Base-by-base conservation (phyloP, 2,888 invertebrate genomes). In the Hemicrepidius hirtus region DNA sequence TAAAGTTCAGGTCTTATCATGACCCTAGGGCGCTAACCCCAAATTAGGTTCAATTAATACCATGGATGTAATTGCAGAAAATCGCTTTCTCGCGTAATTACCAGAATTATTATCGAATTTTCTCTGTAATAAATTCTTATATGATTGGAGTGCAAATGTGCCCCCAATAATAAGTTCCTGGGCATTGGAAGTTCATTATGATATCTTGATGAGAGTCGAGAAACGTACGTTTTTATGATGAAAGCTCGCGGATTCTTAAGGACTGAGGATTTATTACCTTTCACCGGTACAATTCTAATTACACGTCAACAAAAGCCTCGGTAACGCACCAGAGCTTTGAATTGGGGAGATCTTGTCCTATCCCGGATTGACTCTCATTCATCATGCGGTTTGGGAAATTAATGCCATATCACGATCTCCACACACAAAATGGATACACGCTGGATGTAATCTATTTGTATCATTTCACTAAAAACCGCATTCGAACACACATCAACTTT, bases 361-460 rank as follows among this genome's bases (percentile, higher is more conserved):
- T 32, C 7, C 21, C n/a, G 21, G 28, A 53, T 28, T 53, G 53
- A 28, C 53, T 53, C 53, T 28, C 53, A 53, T 53, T 53, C 32
- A 53, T 53, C 53, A 53, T 53, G 53, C 53, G 53, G 53, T 28
- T 53, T 53, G 32, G 28, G 53, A 53, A 28, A 53, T 53, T 53
- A 53, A 53, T 53, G 53, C 53, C 53, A 53, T 32, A 53, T 53
- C 53, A 53, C 53, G 53, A 53, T 53, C 21, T 53, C 53, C n/a
- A 6, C 53, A 24, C 28, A 24, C 24, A 53, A 9, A 53, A 7
- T 7, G 24, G 13, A 53, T 53, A 12, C 28, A 44, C 9, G 18
- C 28, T n/a, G 12, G 9, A 5, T 21, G 53, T 6, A 21, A 53
- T 53, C 53, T 53, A 32, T 53, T 53, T 53, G 53, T 28, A 53